Evolutionary conservation across 1,140 invertebrate genomes (phyloP).

Genomic region (Notospermus geniculatus): DNA sequence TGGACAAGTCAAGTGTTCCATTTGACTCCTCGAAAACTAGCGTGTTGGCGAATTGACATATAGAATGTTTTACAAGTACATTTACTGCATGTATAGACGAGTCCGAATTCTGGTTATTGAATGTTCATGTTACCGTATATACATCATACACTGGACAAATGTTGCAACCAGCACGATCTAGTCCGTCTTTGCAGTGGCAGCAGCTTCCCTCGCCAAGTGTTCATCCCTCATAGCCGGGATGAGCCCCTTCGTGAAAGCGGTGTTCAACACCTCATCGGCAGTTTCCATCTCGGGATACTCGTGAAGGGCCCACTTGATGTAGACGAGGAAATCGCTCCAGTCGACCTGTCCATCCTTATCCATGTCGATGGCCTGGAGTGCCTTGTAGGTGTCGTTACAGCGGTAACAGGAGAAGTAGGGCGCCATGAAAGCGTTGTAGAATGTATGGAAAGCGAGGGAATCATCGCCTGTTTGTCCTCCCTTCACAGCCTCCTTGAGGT

Average conservation of each 20-base stretch:
- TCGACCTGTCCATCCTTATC: constrained; percentile 7
- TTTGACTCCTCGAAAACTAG: too few species aligned
- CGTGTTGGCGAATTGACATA: too few species aligned
- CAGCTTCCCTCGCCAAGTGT: too few species aligned
- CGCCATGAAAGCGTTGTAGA: constrained; percentile 13
- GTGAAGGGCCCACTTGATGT: constrained; percentile 11
- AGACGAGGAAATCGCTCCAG: constrained; percentile 12
- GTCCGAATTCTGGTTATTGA: too few species aligned
- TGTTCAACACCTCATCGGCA: constrained; percentile 5
- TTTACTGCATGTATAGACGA: too few species aligned
- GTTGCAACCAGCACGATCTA: too few species aligned
- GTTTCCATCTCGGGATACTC: background rate
- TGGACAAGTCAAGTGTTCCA: too few species aligned
- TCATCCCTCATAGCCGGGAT: constrained; percentile 12
- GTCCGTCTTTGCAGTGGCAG: too few species aligned
- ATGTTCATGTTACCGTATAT: too few species aligned
- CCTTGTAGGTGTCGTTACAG: constrained; percentile 2
- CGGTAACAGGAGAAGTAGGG: constrained; percentile 14
- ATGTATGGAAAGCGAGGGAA: constrained; percentile 4
- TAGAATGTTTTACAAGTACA: too few species aligned
- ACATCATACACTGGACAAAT: too few species aligned
- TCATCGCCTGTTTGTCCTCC: constrained; percentile 6
- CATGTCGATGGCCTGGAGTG: constrained; percentile 12
- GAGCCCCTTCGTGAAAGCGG: constrained; percentile 8
- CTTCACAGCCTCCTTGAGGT: background rate